These are phyloP conservation scores for Speoplatyrhinus poulsoni DNA, from an alignment of 2,113 vertebrate genomes.

Conservation along the genomic window DNA sequence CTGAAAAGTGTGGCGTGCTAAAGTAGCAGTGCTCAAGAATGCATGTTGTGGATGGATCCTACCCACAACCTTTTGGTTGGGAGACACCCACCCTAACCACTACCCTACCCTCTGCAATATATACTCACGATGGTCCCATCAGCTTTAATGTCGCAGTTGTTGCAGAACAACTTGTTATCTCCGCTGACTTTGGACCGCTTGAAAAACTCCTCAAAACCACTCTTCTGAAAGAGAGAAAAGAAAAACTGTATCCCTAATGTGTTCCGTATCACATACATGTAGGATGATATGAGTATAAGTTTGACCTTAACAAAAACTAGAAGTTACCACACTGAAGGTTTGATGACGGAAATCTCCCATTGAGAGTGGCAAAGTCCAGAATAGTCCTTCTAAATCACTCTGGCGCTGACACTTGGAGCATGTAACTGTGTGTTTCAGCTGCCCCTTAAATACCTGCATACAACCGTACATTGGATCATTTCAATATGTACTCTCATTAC, in stretches of 20 bases:
- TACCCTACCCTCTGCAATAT: background rate
- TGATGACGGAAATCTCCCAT: conserved; percentile 2
- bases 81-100: background rate
- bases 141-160: conserved; percentile 44
- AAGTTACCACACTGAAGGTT: conserved; percentile 56
- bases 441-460: conserved; percentile 53
- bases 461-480: fast-evolving
- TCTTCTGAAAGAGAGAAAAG: conserved; percentile 21
- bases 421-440: conserved; percentile 39
- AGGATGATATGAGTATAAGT: background rate
- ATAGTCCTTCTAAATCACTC: conserved; percentile 21
- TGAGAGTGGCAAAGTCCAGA: conserved; percentile 61
- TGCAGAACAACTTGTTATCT: conserved; percentile 67
- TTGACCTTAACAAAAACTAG: background rate
- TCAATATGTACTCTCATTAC: no score
- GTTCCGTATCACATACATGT: background rate
- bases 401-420: background rate
- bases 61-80: background rate
- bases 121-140: conserved; percentile 57
- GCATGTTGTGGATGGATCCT: no score
- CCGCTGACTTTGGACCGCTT: conserved; percentile 27
- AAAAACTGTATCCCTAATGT: background rate
- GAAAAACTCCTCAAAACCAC: conserved; percentile 51
- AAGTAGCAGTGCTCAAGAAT: background rate
- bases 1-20: background rate